These are phyloP conservation scores for Actias luna DNA, from an alignment of 2,888 invertebrate species.

Conservation along the genomic window DNA sequence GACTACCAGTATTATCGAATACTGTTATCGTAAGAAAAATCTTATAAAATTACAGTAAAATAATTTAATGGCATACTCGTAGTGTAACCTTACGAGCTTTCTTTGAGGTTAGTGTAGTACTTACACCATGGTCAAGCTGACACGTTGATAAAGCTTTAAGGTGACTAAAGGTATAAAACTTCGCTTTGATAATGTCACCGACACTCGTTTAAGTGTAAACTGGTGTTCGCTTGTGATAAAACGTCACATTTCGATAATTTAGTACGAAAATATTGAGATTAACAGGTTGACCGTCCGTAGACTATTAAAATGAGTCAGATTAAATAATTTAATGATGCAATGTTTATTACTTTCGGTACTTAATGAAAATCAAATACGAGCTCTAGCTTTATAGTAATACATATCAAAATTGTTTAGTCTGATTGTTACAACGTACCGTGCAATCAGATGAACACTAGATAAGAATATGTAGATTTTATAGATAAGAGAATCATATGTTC, in stretches of 20 bases:
- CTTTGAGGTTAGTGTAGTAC: conserved; percentile 27
- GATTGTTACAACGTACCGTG: neutral
- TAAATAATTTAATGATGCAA: conserved; percentile 44
- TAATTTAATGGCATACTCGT: neutral
- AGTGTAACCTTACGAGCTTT: conserved; percentile 35
- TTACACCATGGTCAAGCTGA: conserved; percentile 33
- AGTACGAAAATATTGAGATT: conserved; percentile 45
- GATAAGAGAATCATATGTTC: conserved; percentile 32
- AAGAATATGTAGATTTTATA: conserved; percentile 27
- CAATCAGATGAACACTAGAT: conserved; percentile 17
- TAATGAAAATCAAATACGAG: conserved; percentile 10
- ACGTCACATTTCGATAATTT: conserved; percentile 77
- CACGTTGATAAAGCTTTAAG: conserved; percentile 67
- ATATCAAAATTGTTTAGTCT: neutral
- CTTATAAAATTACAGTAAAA: neutral
- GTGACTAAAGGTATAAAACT: conserved; percentile 71
- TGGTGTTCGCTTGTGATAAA: conserved; percentile 76
- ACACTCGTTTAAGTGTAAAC: conserved; percentile 80
- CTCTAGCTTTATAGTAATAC: conserved; percentile 1
- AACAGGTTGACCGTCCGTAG: conserved; percentile 51
- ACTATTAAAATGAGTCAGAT: conserved; percentile 50
- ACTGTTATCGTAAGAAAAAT: neutral
- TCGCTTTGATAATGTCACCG: conserved; percentile 56
- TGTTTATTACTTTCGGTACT: neutral
- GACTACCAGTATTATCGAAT: neutral